Base-by-base conservation (phyloP, 1,140 invertebrate genomes). In the Sarcophaga bullata region DNA sequence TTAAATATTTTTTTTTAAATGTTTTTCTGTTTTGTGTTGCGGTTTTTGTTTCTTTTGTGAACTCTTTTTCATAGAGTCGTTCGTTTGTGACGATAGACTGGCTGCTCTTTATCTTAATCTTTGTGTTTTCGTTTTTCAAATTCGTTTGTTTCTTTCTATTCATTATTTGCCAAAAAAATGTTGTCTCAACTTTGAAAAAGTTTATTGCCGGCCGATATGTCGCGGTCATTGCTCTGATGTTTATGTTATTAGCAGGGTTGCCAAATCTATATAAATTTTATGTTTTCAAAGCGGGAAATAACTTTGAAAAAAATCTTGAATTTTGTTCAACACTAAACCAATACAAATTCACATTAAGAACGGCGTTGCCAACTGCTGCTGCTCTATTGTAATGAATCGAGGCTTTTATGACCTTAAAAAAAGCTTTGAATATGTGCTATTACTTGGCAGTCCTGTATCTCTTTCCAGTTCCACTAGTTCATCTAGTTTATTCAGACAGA, bases 191-290 rank as follows among this genome's bases (percentile, higher is more conserved):
- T 68, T 8, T 68, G 50, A 52, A 68, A 37, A 68, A 68, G 62
- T 68, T 68, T 62, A 62, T 68, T 68, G 62, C n/a, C 62, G 62
- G 62, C n/a, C 62, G 62, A 68, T 19, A 19, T 68, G 62, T n/a
- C 62, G 25, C 25, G 62, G 62, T 68, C 62, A 68, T 19, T 68
- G 62, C n/a, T 68, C 62, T 68, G 54, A 13, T 13, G 54, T 58
- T 68, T n/a, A 17, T 8, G 62, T 68, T 17, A 8, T 68, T 13
- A 8, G 62, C 11, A 58, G 54, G 11, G 54, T 58, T 58, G 4
- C 11, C 54, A 58, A 58, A n/a, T 37, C 25, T 37, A 37, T 37
- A 37, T 37, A 37, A 37, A 37, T 37, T 37, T 37, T 37, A 37
- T 37, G 25, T 4, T 37, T 37, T 37, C 4, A 37, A 37, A 37